Percentiles rank a stretch among this genome's conserved stretches.
Evolutionary conservation across 1,140 invertebrate genomes (phyloP).

Genomic region (Heliconius melpomene): DNA sequence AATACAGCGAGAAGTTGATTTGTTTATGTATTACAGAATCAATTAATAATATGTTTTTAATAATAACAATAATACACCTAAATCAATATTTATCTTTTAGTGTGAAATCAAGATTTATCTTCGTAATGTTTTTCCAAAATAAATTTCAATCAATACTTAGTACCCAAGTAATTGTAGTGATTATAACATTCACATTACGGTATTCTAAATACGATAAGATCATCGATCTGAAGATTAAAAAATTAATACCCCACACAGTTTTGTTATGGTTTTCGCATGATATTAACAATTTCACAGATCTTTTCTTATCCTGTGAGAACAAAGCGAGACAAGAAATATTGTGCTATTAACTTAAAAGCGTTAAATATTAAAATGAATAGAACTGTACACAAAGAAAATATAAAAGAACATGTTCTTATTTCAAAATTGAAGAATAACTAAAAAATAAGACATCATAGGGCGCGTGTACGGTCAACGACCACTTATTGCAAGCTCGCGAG

Average conservation of each 20-base stretch:
- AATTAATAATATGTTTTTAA: too few species aligned
- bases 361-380: neutral
- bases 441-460: constrained; percentile 24
- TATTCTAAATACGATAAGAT: too few species aligned
- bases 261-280: neutral
- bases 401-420: neutral
- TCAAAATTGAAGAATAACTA: neutral
- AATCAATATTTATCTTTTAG: too few species aligned
- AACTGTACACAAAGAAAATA: too few species aligned
- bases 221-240: neutral
- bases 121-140: too few species aligned
- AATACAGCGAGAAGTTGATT: too few species aligned
- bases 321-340: neutral
- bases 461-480: constrained; percentile 74
- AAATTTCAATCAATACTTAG: too few species aligned
- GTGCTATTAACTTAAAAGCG: neutral
- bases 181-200: too few species aligned
- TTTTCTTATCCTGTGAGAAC: constrained; percentile 15
- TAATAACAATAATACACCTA: too few species aligned
- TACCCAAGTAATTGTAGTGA: too few species aligned
- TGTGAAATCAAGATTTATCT: too few species aligned
- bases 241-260: neutral
- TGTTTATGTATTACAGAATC: too few species aligned
- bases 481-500: constrained; percentile 39
- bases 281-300: constrained; percentile 8